Conservation (phyloP, 2,113 vertebrate species). For the Clarias magur region DNA sequence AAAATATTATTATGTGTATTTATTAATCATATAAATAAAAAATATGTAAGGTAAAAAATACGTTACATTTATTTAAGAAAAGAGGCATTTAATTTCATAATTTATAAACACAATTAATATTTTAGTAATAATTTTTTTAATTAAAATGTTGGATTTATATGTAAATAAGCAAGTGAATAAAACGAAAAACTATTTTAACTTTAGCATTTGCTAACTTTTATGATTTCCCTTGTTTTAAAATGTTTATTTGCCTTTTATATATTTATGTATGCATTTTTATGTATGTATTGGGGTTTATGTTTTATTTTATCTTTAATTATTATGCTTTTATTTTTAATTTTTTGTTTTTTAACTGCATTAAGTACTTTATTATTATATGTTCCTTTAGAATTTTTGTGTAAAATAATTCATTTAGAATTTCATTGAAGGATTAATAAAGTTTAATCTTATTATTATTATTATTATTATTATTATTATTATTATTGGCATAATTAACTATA, state of each 20-base stretch:
- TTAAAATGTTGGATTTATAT: too few species aligned
- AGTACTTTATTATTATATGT: background rate
- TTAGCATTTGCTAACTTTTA: background rate
- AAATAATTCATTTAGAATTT: too few species aligned
- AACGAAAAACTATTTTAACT: background rate
- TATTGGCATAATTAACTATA: background rate
- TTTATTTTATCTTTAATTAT: background rate
- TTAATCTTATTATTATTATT: background rate
- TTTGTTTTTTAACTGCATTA: background rate
- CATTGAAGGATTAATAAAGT: background rate
- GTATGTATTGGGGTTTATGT: background rate
- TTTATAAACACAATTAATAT: background rate
- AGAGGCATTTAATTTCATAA: background rate
- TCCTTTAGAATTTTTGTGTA: background rate
- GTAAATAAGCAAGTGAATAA: background rate
- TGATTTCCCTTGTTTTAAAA: background rate
- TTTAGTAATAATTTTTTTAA: background rate
- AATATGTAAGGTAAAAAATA: too few species aligned
- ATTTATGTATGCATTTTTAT: too few species aligned
- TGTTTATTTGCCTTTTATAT: too few species aligned
- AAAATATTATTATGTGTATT: too few species aligned
- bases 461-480: background rate
- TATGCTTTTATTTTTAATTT: background rate
- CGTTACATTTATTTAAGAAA: background rate
- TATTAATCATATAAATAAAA: too few species aligned